Evolutionary conservation across 2,888 invertebrate genomes (phyloP), one percentile per base, ranked within the genome.

Genomic region (Nycteola revayana): DNA sequence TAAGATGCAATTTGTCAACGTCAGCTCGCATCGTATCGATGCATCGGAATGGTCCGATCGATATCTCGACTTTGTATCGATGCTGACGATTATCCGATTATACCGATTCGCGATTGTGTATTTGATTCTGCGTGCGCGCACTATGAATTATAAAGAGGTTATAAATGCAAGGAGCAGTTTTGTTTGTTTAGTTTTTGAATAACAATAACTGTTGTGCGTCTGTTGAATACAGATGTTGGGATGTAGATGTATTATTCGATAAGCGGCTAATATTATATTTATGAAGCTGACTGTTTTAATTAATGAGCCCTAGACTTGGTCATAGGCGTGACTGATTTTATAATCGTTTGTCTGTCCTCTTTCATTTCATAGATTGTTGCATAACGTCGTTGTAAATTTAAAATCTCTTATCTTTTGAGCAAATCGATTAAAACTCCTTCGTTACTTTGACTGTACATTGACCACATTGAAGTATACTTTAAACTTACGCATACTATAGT

Each of bases 1-100:
- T 63, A 69, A 75, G 66, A 63, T 64, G 75, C 75, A 75, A 85
- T 86, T 85, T 84, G 83, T 86, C 85, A 81, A 78, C 69, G 84
- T 86, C 83, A 66, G 54, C 49, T 63, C 55, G 72, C 68, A 66
- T 70, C 68, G 75, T 74, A 82, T 79, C 78, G 74, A 72, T 74
- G 66, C 70, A 76, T 77, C 69, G 74, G 66, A 72, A 68, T 74
- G 68, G 66, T 70, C 57, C 75, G 72, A 85, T 86, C 78, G 59
- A 70, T 82, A 83, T 84, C 83, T 71, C 66, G 67, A 60, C 72
- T 70, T 79, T 75, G 76, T 75, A 74, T 72, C 75, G 66, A 64
- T 71, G 49, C 66, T 71, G 67, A 64, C 68, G 77, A 78, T 80
- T 77, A 77, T 76, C 58, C 68, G 75, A 75, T 76, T 70, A 63